Base-by-base conservation (phyloP, 2,113 vertebrate species). In the Oncorhynchus nerka region DNA sequence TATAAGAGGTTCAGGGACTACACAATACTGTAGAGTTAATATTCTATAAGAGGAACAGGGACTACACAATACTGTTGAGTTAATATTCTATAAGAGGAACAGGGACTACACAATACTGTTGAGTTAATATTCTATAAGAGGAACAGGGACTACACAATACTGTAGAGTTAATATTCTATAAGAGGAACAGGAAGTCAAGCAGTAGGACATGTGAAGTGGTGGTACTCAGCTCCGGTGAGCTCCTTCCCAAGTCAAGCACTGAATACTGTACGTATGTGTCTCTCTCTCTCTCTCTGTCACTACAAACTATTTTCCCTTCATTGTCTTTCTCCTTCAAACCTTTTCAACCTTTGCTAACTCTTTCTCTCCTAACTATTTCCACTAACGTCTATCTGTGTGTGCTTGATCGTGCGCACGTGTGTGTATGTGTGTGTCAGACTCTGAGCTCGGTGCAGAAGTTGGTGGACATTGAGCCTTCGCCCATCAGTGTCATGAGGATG, bases 401-500 rank as follows among this genome's bases (percentile, higher is more conserved):
- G 66, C 62, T n/a, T 79, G 83, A 66, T 73, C 71, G 70, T 34
- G 82, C 88, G 66, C 28, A 28, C 26, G 2, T 5, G 32, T 34
- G 32, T 34, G 32, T 6, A 5, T 32, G 5, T 92, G 85, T 87
- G 85, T 73, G 91, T 83, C 92, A 99, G 97, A 99, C 94, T 91
- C 94, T 99, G 92, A 95, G 94, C 87, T 92, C 95, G n/a, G 94
- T 97, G 90, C 96, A 95, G 92, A 96, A 96, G 83, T 95, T 99
- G 96, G 97, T 98, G 96, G 97, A 99, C 90, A 96, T 98, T 94
- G 97, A 99, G 91, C 97, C 97, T 83, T 97, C 96, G 87, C 96
- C 96, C 87, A 95, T 98, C 95, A 97, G 96, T 96, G 96, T 96
- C 92, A 95, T 99, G 96, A 95, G 97, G 97, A 97, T 99, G 97